These are phyloP conservation scores for Oryzias javanicus DNA, from an alignment of 2,113 vertebrate genomes.

Conservation along the genomic window DNA sequence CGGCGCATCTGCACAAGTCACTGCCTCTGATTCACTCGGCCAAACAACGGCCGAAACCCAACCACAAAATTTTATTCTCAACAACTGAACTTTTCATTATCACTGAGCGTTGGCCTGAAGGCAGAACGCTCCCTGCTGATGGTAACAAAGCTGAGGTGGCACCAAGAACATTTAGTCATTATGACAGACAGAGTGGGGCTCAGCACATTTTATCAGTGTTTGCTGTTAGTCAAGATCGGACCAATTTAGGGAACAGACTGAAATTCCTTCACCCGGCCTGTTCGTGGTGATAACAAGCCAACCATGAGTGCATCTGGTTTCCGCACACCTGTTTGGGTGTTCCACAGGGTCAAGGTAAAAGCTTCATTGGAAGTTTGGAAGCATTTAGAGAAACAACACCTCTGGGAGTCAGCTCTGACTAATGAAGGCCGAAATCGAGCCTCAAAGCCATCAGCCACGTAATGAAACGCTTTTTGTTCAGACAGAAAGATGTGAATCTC, in stretches of 20 bases:
- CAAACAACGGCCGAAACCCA: slow-evolving; percentile 54
- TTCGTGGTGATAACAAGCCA: slow-evolving; percentile 26
- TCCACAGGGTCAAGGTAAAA: slow-evolving; percentile 57
- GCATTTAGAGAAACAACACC: slow-evolving; percentile 53
- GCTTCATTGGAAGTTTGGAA: slow-evolving; percentile 45
- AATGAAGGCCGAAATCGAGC: slow-evolving; percentile 72
- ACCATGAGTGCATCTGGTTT: not conserved
- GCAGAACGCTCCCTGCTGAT: slow-evolving; percentile 66
- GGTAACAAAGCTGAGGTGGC: slow-evolving; percentile 61
- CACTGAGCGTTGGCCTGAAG: slow-evolving; percentile 64
- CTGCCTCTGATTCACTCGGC: slow-evolving; percentile 59
- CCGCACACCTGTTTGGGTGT: slow-evolving; percentile 50
- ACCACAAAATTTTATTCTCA: slow-evolving; percentile 63
- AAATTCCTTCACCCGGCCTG: slow-evolving; percentile 36
- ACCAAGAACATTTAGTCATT: slow-evolving; percentile 50
- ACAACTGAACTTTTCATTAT: slow-evolving; percentile 68
- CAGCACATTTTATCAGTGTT: slow-evolving; percentile 67
- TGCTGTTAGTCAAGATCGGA: slow-evolving; percentile 41
- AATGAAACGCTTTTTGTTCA: slow-evolving; percentile 71
- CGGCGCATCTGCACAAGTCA: slow-evolving; percentile 35
- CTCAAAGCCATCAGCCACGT: slow-evolving; percentile 65
- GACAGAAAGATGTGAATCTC: slow-evolving; percentile 39
- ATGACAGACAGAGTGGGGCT: slow-evolving; percentile 46
- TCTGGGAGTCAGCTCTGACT: slow-evolving; percentile 67
- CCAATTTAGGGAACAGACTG: slow-evolving; percentile 40